Percentiles rank a stretch among this genome's conserved stretches.
Evolutionary conservation across 2,888 invertebrate genomes (phyloP).

Genomic region (Blera fallax): DNA sequence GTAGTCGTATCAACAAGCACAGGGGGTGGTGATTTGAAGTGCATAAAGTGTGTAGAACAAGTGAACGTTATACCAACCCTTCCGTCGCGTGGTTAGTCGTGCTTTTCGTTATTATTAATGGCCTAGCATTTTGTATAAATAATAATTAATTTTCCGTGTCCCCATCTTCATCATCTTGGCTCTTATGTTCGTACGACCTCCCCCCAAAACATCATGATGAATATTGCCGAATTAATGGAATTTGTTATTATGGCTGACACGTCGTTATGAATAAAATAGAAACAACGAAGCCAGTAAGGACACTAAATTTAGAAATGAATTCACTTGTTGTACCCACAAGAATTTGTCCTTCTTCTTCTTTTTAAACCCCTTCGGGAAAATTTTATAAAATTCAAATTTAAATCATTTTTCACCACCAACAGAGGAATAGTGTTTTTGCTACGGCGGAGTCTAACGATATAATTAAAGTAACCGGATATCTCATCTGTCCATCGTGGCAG

Average conservation of each 20-base stretch:
- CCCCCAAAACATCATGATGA: slow-evolving; percentile 55
- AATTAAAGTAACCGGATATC: neutral
- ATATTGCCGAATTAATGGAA: slow-evolving; percentile 74
- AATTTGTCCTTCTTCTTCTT: neutral
- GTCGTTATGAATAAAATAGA: slow-evolving; percentile 73
- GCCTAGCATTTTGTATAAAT: slow-evolving; percentile 75
- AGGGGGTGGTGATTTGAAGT: slow-evolving; percentile 36
- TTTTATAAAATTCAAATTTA: slow-evolving; percentile 49
- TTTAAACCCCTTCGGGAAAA: slow-evolving; percentile 2
- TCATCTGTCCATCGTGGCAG: neutral
- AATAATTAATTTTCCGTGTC: slow-evolving; percentile 80
- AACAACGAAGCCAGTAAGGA: slow-evolving; percentile 57
- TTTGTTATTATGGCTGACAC: slow-evolving; percentile 75
- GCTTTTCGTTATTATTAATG: slow-evolving; percentile 69
- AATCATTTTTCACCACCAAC: slow-evolving; percentile 35
- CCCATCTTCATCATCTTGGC: slow-evolving; percentile 20
- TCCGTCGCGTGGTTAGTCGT: slow-evolving; percentile 58
- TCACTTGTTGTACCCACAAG: slow-evolving; percentile 58
- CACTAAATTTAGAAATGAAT: slow-evolving; percentile 64
- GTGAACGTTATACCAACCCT: slow-evolving; percentile 52
- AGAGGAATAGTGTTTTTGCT: neutral
- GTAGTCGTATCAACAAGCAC: slow-evolving; percentile 21
- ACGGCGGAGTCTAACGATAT: neutral
- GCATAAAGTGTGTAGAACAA: slow-evolving; percentile 38
- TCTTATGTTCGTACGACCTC: neutral